Evolutionary conservation across 2,113 vertebrate genomes (phyloP).

Genomic region (Eulemur rufifrons): DNA sequence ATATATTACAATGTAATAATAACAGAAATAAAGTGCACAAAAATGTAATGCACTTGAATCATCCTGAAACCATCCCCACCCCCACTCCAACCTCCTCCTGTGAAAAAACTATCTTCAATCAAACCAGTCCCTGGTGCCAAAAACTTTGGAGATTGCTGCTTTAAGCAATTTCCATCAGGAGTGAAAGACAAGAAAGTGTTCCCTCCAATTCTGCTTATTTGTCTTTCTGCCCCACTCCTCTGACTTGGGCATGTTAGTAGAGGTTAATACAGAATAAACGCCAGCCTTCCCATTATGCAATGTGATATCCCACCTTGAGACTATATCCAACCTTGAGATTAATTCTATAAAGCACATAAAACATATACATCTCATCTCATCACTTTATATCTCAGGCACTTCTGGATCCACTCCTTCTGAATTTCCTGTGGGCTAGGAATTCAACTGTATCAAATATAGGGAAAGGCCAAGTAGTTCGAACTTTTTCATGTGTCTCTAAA

Average conservation of each 20-base stretch:
- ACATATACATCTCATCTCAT: background rate
- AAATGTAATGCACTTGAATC: too few relatives aligned
- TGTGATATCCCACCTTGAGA: background rate
- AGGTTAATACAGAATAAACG: background rate
- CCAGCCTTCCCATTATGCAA: background rate
- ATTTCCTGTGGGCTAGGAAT: background rate
- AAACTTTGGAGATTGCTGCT: background rate
- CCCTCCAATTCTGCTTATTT: background rate
- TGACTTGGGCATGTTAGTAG: background rate
- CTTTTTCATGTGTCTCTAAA: background rate
- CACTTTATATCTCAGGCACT: background rate
- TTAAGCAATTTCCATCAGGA: background rate
- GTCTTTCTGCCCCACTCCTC: background rate
- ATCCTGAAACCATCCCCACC: too few relatives aligned
- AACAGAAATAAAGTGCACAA: too few relatives aligned
- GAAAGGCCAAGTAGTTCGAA: background rate
- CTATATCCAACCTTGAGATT: background rate
- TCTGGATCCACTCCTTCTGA: background rate
- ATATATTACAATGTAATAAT: too few relatives aligned
- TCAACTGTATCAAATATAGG: background rate
- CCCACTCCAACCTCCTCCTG: too few relatives aligned
- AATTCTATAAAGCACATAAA: background rate
- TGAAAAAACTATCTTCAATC: too few relatives aligned
- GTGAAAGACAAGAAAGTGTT: background rate
- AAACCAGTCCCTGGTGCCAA: too few relatives aligned